A percentile compares a stretch with the other conserved stretches of the same genome.
phyloP scores from a whole-genome alignment of 2,797 vertebrate species.

The Gymnoscopelus microlampas region DNA sequence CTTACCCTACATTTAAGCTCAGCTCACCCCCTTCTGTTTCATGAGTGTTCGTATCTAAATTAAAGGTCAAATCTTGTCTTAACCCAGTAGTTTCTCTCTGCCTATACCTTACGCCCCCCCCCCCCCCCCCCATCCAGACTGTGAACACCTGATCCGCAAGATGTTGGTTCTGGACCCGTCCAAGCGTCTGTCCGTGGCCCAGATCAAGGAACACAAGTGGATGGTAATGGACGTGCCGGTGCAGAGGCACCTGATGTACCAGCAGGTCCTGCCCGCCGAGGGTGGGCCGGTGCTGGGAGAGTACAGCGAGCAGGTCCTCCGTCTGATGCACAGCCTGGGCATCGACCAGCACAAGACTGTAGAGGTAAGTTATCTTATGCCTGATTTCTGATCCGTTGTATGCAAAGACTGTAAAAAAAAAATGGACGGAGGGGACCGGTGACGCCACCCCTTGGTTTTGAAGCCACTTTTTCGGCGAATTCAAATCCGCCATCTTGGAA shows the following conservation, averaged over 20 bases:
- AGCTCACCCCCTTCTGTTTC: neutral
- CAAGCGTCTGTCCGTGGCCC: slow-evolving; percentile 91
- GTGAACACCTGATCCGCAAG: slow-evolving; percentile 96
- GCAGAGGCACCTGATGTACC: slow-evolving; percentile 90
- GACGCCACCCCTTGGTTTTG: too few relatives aligned
- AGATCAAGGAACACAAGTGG: slow-evolving; percentile 99
- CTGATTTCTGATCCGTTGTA: too few relatives aligned
- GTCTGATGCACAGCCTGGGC: slow-evolving; percentile 98
- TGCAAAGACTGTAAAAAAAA: too few relatives aligned
- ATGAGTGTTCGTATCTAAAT: slow-evolving; percentile 2
- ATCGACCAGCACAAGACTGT: slow-evolving; percentile 98
- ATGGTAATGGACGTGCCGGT: slow-evolving; percentile 92
- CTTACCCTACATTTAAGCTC: neutral
- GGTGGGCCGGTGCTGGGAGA: slow-evolving; percentile 86
- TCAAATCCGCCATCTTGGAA: too few relatives aligned
- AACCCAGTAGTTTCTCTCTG: neutral
- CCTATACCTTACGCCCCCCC: neutral
- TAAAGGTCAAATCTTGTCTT: slow-evolving; percentile 1
- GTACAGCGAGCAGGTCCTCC: slow-evolving; percentile 95
- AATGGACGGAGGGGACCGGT: too few relatives aligned
- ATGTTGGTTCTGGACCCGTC: slow-evolving; percentile 97
- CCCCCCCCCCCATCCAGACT: slow-evolving; percentile 79
- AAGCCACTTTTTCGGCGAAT: too few relatives aligned
- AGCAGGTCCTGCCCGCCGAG: slow-evolving; percentile 80
- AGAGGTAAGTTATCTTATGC: slow-evolving; percentile 82